Conservation (phyloP, 2,797 vertebrate genomes). For the Scarus forsteni region DNA sequence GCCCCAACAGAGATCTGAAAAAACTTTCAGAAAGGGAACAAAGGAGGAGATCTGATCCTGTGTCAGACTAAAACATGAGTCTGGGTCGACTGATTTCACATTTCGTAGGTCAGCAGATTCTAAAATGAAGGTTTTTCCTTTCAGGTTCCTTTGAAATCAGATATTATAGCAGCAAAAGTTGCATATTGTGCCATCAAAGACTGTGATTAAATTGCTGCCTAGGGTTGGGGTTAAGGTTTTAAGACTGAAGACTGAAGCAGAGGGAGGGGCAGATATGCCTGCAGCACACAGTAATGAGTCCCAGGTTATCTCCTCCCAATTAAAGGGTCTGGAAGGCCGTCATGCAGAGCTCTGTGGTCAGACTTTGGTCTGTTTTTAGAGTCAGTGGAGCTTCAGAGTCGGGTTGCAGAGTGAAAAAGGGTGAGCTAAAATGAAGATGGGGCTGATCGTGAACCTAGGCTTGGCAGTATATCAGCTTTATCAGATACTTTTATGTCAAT, state of each 20-base stretch:
- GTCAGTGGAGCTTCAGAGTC: slow-evolving; percentile 33
- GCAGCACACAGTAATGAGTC: slow-evolving; percentile 18
- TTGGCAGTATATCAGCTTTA: too few relatives aligned
- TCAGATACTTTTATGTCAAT: too few relatives aligned
- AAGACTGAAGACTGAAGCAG: background rate
- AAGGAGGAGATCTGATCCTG: too few relatives aligned
- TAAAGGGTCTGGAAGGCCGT: slow-evolving; percentile 15
- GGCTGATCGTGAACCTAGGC: background rate
- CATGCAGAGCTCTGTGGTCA: slow-evolving; percentile 7
- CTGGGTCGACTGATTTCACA: too few relatives aligned
- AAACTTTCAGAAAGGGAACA: too few relatives aligned
- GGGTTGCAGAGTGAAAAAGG: slow-evolving; percentile 37
- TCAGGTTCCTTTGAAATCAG: too few relatives aligned
- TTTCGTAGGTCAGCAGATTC: too few relatives aligned
- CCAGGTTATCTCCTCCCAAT: slow-evolving; percentile 26
- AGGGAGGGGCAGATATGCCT: background rate
- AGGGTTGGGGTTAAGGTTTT: background rate
- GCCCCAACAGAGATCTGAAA: too few relatives aligned
- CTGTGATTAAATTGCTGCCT: slow-evolving; percentile 3
- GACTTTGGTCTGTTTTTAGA: slow-evolving; percentile 55
- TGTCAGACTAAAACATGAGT: too few relatives aligned
- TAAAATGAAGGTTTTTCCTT: too few relatives aligned
- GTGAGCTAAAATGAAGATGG: slow-evolving; percentile 25
- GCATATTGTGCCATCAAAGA: background rate
- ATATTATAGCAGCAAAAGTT: too few relatives aligned